Base-by-base conservation (phyloP, 2,797 vertebrate genomes). In the Cossypha heuglini region DNA sequence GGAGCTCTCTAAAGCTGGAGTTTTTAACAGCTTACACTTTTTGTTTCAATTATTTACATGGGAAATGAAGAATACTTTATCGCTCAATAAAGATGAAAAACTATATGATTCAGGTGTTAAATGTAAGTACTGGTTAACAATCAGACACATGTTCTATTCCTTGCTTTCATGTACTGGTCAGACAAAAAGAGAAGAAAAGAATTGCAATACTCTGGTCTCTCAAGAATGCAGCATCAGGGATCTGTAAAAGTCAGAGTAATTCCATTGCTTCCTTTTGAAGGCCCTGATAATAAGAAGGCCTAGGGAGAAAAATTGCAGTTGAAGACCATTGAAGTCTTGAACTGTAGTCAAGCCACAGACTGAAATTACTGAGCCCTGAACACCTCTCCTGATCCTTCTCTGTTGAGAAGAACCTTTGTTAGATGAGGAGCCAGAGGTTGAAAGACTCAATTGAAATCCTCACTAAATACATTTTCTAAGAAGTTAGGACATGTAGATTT, bases 261-360 rank as follows among this genome's bases (percentile, higher is more conserved):
- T 96, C 89, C 88, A 67, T 86, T 82, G 85, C 90, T 85, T 80
- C 75, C 86, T 93, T 97, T 96, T 94, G 94, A 96, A 95, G 54
- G 31, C 81, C 94, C 48, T 67, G 91, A 80, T 94, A 95, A 96
- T 90, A 92, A 95, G 84, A 61, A 95, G 61, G 68, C 92, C 86
- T 89, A 58, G 49, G 73, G 96, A 94, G 94, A 85, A 96, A 96
- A 97, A 96, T 57, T 75, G 90, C 79, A 88, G 93, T 76, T 77
- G 84, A 96, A 96, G 93, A 91, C 87, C 91, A 94, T 89, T 92
- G 92, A 97, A 96, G 96, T 93, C 64, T 90, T 91, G 89, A 96
- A 92, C 91, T 93, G 86, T 76, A 93, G 94, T 96, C 94, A 94
- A 89, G 91, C 85, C 92, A 96, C 90, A 75, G 89, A 94, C 85